These are phyloP conservation scores for Listronotus oregonensis DNA, from an alignment of 1,140 invertebrate genomes.

Conservation along the genomic window DNA sequence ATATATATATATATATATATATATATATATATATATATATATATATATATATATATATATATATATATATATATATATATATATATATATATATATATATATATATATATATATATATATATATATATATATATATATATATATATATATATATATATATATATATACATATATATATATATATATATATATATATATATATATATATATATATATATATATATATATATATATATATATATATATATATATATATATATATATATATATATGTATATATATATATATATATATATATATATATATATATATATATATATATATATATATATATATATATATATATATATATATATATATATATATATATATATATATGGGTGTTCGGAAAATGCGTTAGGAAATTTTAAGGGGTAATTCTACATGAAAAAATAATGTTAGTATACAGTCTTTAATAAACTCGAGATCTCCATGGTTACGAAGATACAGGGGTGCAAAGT, in stretches of 20 bases:
- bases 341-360: too few relatives aligned
- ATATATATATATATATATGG: too few relatives aligned
- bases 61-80: constrained; percentile 12
- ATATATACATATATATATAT: constrained; percentile 18
- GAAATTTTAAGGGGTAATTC: too few relatives aligned
- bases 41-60: constrained; percentile 15
- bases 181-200: constrained; percentile 8
- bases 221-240: constrained; percentile 1
- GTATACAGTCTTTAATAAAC: too few relatives aligned
- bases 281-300: too few relatives aligned
- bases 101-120: constrained; percentile 23
- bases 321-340: too few relatives aligned
- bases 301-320: too few relatives aligned
- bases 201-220: constrained; percentile 12
- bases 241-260: background rate
- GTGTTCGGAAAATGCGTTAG: too few relatives aligned
- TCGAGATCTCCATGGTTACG: too few relatives aligned
- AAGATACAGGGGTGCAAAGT: too few relatives aligned
- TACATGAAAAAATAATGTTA: too few relatives aligned
- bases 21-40: constrained; percentile 14
- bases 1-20: constrained; percentile 14
- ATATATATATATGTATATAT: background rate
- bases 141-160: constrained; percentile 15
- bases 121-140: constrained; percentile 16
- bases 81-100: constrained; percentile 2